Evolutionary conservation across 2,797 vertebrate species (phyloP).

Genomic region (Hyperoplus lanceolatus): DNA sequence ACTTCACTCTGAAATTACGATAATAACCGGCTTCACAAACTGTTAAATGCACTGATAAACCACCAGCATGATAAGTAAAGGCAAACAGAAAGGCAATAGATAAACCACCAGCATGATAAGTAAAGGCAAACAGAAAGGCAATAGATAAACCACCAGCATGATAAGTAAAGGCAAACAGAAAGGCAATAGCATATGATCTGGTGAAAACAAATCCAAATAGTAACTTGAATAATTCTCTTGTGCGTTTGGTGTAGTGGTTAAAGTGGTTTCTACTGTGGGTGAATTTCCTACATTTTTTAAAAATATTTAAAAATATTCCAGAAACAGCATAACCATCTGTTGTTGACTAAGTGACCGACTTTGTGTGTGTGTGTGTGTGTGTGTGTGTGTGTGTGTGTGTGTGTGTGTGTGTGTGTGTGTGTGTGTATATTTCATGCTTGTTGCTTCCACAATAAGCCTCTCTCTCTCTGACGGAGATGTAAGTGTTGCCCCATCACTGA

Average conservation of each 20-base stretch:
- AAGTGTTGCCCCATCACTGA: constrained; percentile 44
- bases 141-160: too few relatives aligned
- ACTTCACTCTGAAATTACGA: too few relatives aligned
- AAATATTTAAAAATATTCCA: background rate
- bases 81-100: too few relatives aligned
- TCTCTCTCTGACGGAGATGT: constrained; percentile 22
- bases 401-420: constrained; percentile 14
- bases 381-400: background rate
- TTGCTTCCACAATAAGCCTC: background rate
- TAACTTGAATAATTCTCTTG: too few relatives aligned
- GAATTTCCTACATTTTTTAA: background rate
- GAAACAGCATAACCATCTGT: constrained; percentile 40
- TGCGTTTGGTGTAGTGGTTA: too few relatives aligned
- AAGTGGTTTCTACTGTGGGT: background rate
- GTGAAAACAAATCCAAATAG: too few relatives aligned
- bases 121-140: background rate
- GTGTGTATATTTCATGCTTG: background rate
- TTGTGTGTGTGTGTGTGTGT: background rate
- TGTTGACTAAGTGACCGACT: background rate
- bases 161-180: background rate
- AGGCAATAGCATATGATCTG: too few relatives aligned
- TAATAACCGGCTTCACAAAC: too few relatives aligned
- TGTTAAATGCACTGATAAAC: too few relatives aligned
- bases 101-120: background rate
- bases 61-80: background rate